Base-by-base conservation (phyloP, 2,888 invertebrate genomes). In the Ochropacha duplaris region DNA sequence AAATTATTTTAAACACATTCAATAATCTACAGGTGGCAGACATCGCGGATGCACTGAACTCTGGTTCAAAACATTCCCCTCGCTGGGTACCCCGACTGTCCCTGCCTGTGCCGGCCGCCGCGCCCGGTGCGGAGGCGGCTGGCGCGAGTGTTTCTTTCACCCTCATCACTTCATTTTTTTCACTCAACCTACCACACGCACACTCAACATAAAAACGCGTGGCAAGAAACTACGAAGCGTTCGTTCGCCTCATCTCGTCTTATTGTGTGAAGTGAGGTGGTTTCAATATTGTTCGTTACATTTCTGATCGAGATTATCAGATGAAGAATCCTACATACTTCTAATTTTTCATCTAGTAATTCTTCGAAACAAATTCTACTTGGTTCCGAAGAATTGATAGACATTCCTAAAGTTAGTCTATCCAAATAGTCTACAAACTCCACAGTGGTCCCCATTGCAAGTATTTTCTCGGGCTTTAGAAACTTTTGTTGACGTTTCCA, bases 1-100 rank as follows among this genome's bases (percentile, higher is more conserved):
- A 8, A 9, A 28, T 28, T 24, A 24, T 24, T 24, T 31, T 12
- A 31, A 12, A 11, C 2, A 31, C 31, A 8, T 28, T 28, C 3
- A 31, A 12, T 12, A 71, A 69, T 67, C 78, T 77, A 84, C 84
- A 84, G 81, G 83, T 83, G 84, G 81, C 71, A 74, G 84, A 81
- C 71, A 74, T 72, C 59, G 66, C 31, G 65, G 76, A 86, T 83
- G 80, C 87, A 78, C 82, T 87, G 86, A 88, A 89, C 87, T 80
- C 83, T 56, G 68, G 71, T 74, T 76, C 77, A 75, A 83, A 87
- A 84, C 82, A 80, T 77, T 77, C 79, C 79, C 83, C 78, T 69
- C 72, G 60, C n/a, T 44, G 44, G 44, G 44, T 19, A 44, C 44
- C 44, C 44, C 16, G 44, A 3, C 31, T 12, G 36, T 36, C 36